Evolutionary conservation across 1,140 invertebrate genomes (phyloP).

Genomic region (Riptortus pedestris): DNA sequence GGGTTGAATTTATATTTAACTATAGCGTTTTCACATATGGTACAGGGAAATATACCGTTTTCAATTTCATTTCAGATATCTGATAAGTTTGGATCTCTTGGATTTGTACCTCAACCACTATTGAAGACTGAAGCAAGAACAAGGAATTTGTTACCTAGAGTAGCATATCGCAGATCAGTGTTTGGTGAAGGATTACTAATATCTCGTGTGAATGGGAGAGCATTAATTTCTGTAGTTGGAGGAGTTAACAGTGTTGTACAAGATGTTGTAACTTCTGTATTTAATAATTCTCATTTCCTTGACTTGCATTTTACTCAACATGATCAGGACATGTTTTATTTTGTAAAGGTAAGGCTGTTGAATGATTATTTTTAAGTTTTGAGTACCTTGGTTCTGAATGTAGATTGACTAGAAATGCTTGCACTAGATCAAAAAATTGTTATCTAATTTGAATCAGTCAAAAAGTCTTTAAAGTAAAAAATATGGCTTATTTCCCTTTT

Average conservation of each 20-base stretch:
- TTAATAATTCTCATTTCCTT: constrained; percentile 87
- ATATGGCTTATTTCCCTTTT: too few species aligned
- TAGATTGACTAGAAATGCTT: too few species aligned
- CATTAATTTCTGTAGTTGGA: constrained; percentile 73
- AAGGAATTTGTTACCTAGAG: constrained; percentile 60
- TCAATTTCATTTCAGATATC: constrained; percentile 50
- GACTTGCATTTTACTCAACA: constrained; percentile 84
- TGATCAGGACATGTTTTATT: constrained; percentile 87
- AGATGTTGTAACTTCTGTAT: constrained; percentile 83
- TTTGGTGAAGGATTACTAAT: constrained; percentile 84
- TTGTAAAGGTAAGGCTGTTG: constrained; percentile 57
- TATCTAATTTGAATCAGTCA: background rate
- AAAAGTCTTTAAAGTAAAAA: too few species aligned
- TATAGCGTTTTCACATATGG: too few species aligned
- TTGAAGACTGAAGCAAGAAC: constrained; percentile 73
- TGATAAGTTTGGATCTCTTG: constrained; percentile 66
- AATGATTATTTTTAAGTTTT: background rate
- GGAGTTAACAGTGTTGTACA: constrained; percentile 77
- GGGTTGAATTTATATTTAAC: too few species aligned
- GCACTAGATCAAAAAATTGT: too few species aligned
- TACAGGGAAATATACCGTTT: too few species aligned
- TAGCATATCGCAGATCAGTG: constrained; percentile 70
- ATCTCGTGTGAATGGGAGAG: constrained; percentile 64
- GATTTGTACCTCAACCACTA: constrained; percentile 69
- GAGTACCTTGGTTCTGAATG: background rate